Evolutionary conservation across 2,113 vertebrate species (phyloP).

Genomic region (Pomatorhinus ruficollis): DNA sequence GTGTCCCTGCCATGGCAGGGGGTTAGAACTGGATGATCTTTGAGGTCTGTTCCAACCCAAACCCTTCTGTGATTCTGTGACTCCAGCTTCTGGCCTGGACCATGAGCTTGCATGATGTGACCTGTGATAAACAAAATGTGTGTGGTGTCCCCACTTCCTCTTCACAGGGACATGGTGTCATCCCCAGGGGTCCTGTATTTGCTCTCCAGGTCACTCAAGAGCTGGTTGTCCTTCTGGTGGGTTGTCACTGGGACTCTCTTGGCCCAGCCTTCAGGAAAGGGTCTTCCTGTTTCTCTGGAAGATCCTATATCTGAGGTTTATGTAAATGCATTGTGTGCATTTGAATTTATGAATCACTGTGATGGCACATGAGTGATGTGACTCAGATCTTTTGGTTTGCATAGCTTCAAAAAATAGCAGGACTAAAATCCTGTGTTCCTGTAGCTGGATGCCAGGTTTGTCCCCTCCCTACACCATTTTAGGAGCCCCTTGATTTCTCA

Average conservation of each 20-base stretch:
- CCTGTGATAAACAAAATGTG: neutral
- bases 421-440: neutral
- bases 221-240: neutral
- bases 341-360: constrained; percentile 1
- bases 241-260: accelerated
- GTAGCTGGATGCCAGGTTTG: neutral
- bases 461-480: neutral
- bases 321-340: neutral
- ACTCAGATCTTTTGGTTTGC: neutral
- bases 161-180: accelerated
- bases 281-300: neutral
- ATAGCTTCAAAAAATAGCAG: neutral
- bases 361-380: neutral
- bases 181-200: neutral
- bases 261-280: neutral
- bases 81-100: neutral
- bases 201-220: neutral
- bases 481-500: neutral
- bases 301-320: neutral
- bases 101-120: accelerated
- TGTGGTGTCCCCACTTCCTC: neutral
- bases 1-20: neutral
- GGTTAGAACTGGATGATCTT: accelerated
- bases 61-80: neutral
- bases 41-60: neutral